Percentiles rank a stretch among this genome's conserved stretches.
Conservation (phyloP, 2,797 vertebrate genomes). For the Smutsia gigantea region DNA sequence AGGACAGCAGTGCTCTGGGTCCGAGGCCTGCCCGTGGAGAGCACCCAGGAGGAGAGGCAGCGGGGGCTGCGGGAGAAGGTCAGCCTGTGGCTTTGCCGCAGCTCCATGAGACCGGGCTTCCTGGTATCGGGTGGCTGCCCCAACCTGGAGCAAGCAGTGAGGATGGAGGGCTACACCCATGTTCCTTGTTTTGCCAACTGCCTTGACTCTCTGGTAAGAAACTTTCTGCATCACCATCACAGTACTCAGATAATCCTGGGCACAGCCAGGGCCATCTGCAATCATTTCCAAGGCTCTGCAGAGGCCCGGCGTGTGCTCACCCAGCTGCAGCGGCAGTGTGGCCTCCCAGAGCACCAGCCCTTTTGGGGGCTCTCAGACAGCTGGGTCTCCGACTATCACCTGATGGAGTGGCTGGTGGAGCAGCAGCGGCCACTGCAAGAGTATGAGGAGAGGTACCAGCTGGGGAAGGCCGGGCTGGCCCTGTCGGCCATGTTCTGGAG, state of each 20-base stretch:
- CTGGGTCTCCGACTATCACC: constrained; percentile 35
- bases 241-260: constrained; percentile 47
- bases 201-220: constrained; percentile 50
- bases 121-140: constrained; percentile 43
- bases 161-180: background rate
- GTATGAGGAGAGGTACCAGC: constrained; percentile 35
- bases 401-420: constrained; percentile 62
- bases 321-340: constrained; percentile 31
- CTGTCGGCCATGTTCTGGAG: constrained; percentile 54
- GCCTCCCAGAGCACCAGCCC: constrained; percentile 11
- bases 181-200: constrained; percentile 70
- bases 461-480: background rate
- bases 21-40: constrained; percentile 19
- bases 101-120: constrained; percentile 33
- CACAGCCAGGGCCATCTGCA: constrained; percentile 53
- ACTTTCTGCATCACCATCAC: constrained; percentile 64
- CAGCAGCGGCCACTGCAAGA: constrained; percentile 43
- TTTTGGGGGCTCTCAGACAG: background rate
- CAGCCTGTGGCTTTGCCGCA: constrained; percentile 51
- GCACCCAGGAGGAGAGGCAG: background rate
- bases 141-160: constrained; percentile 7
- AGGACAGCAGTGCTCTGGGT: constrained; percentile 47
- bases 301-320: constrained; percentile 17
- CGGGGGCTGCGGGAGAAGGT: constrained; percentile 33
- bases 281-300: constrained; percentile 51